phyloP scores from a whole-genome alignment of 2,888 invertebrate species.

The Agrotis exclamationis region DNA sequence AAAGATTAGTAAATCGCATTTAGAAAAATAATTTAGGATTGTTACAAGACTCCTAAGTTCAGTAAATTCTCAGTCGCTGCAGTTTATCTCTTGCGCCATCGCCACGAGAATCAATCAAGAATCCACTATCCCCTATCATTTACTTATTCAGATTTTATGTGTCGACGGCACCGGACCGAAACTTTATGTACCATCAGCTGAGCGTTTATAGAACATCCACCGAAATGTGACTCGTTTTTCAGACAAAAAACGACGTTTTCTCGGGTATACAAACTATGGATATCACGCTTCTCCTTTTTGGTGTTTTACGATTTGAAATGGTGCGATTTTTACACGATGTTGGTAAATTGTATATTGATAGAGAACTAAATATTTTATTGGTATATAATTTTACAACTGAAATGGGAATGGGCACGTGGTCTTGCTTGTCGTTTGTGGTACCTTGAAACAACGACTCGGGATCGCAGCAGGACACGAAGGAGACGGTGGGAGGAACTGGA shows the following conservation, averaged over 20 bases:
- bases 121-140: constrained; percentile 82
- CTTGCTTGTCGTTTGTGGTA: too few species aligned
- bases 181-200: constrained; percentile 77
- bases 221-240: constrained; percentile 56
- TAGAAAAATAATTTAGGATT: too few species aligned
- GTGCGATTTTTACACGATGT: background rate
- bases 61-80: constrained; percentile 28
- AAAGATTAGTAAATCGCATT: too few species aligned
- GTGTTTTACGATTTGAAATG: constrained; percentile 34
- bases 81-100: constrained; percentile 59
- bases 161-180: constrained; percentile 71
- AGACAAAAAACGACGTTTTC: constrained; percentile 52
- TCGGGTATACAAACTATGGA: constrained; percentile 40
- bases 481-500: too few species aligned
- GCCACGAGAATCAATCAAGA: constrained; percentile 81
- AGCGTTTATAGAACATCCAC: constrained; percentile 67
- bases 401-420: too few species aligned
- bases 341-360: background rate
- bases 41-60: too few species aligned
- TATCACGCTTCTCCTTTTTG: constrained; percentile 1
- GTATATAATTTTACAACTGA: too few species aligned
- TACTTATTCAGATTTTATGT: constrained; percentile 85
- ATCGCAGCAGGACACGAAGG: too few species aligned
- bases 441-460: too few species aligned
- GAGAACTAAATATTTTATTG: background rate